Conservation (phyloP, 2,113 vertebrate species). For the Pitta sordida region DNA sequence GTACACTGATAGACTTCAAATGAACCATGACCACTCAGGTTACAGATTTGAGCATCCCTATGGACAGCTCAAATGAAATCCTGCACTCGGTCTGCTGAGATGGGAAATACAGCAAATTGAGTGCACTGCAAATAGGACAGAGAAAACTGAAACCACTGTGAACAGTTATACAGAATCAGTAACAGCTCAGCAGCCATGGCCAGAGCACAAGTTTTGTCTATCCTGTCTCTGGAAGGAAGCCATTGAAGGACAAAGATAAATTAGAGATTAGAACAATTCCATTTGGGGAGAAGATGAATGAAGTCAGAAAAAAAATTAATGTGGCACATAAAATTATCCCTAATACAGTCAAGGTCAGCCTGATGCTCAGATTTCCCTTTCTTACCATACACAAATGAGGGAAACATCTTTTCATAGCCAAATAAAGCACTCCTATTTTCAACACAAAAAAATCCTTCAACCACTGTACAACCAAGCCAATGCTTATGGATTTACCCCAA, state of each 20-base stretch:
- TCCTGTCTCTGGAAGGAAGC: not conserved
- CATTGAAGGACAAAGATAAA: not conserved
- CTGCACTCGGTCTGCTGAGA: accelerated
- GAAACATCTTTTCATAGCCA: not conserved
- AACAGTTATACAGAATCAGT: not conserved
- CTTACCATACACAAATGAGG: not conserved
- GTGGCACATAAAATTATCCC: not conserved
- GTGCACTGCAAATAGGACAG: not conserved
- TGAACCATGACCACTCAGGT: not conserved
- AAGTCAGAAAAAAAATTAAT: not conserved
- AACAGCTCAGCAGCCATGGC: not conserved
- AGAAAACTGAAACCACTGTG: not conserved
- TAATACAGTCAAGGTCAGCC: not conserved
- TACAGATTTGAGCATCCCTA: not conserved
- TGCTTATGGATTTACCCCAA: not conserved
- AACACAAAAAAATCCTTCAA: not conserved
- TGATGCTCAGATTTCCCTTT: not conserved
- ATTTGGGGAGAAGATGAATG: not conserved
- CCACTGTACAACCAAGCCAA: not conserved
- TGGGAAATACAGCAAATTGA: not conserved
- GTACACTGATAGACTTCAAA: conserved; percentile 20
- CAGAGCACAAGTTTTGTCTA: not conserved
- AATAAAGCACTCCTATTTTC: not conserved
- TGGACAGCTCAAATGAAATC: not conserved
- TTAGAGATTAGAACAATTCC: not conserved